These are phyloP conservation scores for Ylistrum balloti DNA, from an alignment of 1,140 invertebrate species.

Conservation along the genomic window DNA sequence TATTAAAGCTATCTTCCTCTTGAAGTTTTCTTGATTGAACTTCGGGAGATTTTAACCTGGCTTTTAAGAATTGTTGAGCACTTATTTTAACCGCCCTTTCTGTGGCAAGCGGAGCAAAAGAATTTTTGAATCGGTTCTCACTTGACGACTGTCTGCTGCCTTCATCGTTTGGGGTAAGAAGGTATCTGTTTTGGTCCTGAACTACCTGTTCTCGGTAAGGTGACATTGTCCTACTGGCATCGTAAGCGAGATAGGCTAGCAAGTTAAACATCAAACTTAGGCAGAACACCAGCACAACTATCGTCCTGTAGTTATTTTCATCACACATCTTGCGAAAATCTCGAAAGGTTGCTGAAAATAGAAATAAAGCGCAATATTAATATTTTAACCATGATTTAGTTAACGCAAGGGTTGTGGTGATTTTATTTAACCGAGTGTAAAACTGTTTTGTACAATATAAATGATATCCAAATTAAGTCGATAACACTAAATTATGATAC, in stretches of 20 bases:
- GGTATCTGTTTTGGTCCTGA: background rate
- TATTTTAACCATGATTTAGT: too few relatives aligned
- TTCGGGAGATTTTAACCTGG: background rate
- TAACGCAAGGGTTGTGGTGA: too few relatives aligned
- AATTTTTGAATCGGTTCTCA: background rate
- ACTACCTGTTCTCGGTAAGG: background rate
- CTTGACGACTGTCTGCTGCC: background rate
- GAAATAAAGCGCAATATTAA: too few relatives aligned
- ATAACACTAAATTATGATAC: too few relatives aligned
- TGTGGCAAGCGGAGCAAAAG: background rate
- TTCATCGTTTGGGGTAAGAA: background rate
- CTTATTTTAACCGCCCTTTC: background rate
- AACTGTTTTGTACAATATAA: too few relatives aligned
- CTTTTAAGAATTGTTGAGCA: constrained; percentile 5
- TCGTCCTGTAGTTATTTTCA: background rate
- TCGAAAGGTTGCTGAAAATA: background rate
- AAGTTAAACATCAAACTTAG: background rate
- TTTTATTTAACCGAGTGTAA: too few relatives aligned
- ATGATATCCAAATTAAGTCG: too few relatives aligned
- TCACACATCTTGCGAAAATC: background rate
- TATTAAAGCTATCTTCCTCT: background rate
- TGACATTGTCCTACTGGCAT: background rate
- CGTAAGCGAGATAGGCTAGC: background rate
- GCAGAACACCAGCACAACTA: background rate
- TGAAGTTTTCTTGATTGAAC: constrained; percentile 10